Base-by-base conservation (phyloP, 2,888 invertebrate species). In the Cosmia pyralina region DNA sequence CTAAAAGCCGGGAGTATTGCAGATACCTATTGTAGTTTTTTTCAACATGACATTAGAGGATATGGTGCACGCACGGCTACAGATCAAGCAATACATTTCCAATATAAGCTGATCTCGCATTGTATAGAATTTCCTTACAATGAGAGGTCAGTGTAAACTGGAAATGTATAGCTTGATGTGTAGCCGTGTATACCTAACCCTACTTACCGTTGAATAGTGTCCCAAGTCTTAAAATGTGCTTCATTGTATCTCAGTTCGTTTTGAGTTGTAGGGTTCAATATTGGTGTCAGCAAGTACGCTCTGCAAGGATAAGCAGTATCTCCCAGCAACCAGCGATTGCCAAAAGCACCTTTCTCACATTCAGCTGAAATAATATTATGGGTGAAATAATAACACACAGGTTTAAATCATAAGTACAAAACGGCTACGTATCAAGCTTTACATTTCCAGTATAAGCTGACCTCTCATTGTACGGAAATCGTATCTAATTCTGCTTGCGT, bases 261-360 rank as follows among this genome's bases (percentile, higher is more conserved):
- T 41, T 13, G 34, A 46, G 73, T n/a, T 62, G 50, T n/a, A 2
- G 83, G 77, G 50, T 75, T 79, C 10, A 79, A 22, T 55, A 83
- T 50, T 13, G 77, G 81, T 46, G 81, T 75, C 59, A 83, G 69
- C 22, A 83, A 50, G 28, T 80, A 80, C 28, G 73, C 50, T 41
- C 46, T 81, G 4, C 34, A 38, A 1, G 75, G 77, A 58, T 77
- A 82, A 34, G 82, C 79, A 74, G 67, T 75, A 64, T 82, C 77
- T n/a, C 82, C 79, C 38, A 82, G 63, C 34, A 82, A 55, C 79
- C 82, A 82, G n/a, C 50, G 59, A 50, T 53, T 53, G 1, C 53
- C 53, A 53, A 53, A 22, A 53, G 53, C 13, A 22, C 53, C 53
- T 22, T 22, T 53, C 13, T 22, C 53, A 53, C 53, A 53, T 53